Evolutionary conservation across 2,113 vertebrate genomes (phyloP), one percentile per base, ranked within the genome.

Genomic region (Callaeas wilsoni): DNA sequence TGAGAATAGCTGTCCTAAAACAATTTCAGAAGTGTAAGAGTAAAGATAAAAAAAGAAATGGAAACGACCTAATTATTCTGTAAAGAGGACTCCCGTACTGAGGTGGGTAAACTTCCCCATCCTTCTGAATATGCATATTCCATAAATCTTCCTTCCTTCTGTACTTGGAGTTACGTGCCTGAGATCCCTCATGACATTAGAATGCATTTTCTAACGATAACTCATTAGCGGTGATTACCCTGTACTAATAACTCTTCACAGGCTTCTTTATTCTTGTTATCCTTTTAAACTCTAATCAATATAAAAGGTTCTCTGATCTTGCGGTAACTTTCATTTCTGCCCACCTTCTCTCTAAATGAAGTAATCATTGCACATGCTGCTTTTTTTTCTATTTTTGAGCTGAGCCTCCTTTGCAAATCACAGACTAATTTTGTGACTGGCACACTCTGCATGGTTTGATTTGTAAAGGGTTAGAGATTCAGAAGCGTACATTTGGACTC

Each of bases 191-290:
- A 49, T 6, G 55, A 55, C 29, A 22, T 71, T 56, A 26, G 21
- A 76, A 60, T 62, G 49, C 20, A 5, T 87, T 70, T 68, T 88
- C 30, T 95, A 82, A 84, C 1, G 37, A 59, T 76, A 77, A 50
- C 25, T 87, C 44, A 82, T 94, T 93, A 94, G 65, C 42, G 18
- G 32, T 89, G 56, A 75, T 93, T 89, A 49, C 20, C 37, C 49
- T 56, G 32, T 29, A 49, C 70, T 87, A 82, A 46, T 94, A 84
- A 67, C 47, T 94, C 21, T 63, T 84, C 39, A 60, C 32, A 62
- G 37, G 16, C 56, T 75, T 68, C 69, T 80, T 77, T 90, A 49
- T 84, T 90, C 52, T 74, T 81, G 7, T 63, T 71, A 56, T 67
- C 44, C 32, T 70, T 93, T 91, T 65, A 68, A 94, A 64, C 26